These are phyloP conservation scores for Lutjanus argentimaculatus DNA, from an alignment of 2,797 vertebrate species.

Conservation along the genomic window DNA sequence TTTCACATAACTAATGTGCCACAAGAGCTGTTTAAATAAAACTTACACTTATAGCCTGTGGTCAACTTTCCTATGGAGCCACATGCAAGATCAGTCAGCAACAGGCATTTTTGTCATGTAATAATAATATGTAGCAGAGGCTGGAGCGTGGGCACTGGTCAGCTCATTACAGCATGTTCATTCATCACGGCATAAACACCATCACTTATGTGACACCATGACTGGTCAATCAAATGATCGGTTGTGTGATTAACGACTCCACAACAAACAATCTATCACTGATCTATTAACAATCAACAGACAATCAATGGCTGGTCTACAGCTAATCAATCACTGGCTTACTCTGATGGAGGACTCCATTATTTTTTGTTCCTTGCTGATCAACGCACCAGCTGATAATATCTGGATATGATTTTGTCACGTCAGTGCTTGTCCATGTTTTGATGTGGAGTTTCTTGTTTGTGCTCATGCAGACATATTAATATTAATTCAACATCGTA, in stretches of 20 bases:
- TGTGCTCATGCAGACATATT: background rate
- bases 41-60: no score
- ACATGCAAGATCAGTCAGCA: conserved; percentile 12
- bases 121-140: conserved; percentile 32
- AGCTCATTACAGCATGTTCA: conserved; percentile 52
- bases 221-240: conserved; percentile 54
- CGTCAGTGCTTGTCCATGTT: background rate
- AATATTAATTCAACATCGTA: background rate
- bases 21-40: no score
- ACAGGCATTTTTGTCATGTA: conserved; percentile 22
- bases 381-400: conserved; percentile 10
- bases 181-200: conserved; percentile 54
- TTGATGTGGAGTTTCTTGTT: background rate
- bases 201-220: conserved; percentile 47
- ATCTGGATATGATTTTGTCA: conserved; percentile 2
- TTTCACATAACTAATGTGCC: no score
- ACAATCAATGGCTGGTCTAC: conserved; percentile 45
- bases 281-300: conserved; percentile 62
- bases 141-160: background rate
- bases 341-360: conserved; percentile 4
- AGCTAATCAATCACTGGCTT: conserved; percentile 36
- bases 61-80: background rate
- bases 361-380: background rate
- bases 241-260: conserved; percentile 49
- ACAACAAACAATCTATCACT: conserved; percentile 60